These are phyloP conservation scores for Coendou prehensilis DNA, from an alignment of 2,797 vertebrate species.

Conservation along the genomic window DNA sequence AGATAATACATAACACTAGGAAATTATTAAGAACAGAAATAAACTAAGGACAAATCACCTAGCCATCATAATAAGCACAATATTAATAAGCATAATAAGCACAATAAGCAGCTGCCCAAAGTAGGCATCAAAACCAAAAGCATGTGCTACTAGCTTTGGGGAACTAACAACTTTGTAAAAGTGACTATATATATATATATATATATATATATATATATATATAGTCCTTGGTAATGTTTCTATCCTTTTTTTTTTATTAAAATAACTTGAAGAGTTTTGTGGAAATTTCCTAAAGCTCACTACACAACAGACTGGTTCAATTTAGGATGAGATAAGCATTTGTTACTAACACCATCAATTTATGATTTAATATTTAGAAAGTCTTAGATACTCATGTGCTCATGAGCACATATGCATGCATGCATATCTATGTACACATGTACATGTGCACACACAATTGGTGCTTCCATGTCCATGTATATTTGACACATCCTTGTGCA, in stretches of 20 bases:
- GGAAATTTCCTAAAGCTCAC: background rate
- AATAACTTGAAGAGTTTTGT: background rate
- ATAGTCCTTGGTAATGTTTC: background rate
- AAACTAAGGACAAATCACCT: constrained; percentile 17
- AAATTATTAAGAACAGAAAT: background rate
- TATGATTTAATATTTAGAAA: background rate
- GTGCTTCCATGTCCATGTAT: background rate
- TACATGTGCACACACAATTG: background rate
- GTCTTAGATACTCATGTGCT: background rate
- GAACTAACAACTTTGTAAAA: background rate
- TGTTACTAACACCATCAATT: background rate
- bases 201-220: too few species aligned
- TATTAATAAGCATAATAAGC: constrained; percentile 1
- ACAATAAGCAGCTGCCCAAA: background rate
- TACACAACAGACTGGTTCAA: background rate
- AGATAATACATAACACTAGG: background rate
- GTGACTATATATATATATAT: too few species aligned
- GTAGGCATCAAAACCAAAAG: background rate
- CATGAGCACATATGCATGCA: too few species aligned
- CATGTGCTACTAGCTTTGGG: background rate
- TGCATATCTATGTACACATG: accelerated
- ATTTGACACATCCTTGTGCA: too few species aligned
- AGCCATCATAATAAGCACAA: background rate
- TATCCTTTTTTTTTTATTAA: background rate
- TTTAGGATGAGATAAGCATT: background rate